Evolutionary conservation across 1,140 invertebrate species (phyloP).

Genomic region (Lepidurus packardi): DNA sequence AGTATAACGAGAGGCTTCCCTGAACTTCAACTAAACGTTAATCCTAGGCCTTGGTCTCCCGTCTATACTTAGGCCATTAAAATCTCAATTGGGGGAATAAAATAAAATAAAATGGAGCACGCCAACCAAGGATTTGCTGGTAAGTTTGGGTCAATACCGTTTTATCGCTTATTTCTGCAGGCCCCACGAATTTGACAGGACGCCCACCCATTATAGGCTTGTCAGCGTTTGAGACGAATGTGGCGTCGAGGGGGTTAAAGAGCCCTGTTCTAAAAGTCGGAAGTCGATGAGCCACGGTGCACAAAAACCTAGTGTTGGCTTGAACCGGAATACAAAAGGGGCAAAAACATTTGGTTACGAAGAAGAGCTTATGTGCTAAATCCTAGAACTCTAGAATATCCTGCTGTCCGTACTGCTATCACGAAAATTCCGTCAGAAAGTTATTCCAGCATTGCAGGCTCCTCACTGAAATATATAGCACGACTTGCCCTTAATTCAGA

Average conservation of each 20-base stretch:
- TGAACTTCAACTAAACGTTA: too few species aligned
- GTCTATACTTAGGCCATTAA: not conserved
- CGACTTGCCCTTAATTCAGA: too few species aligned
- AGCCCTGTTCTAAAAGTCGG: constrained; percentile 9
- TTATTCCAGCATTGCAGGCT: too few species aligned
- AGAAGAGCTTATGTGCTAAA: too few species aligned
- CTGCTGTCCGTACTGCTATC: too few species aligned
- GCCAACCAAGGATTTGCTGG: not conserved
- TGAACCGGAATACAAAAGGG: too few species aligned
- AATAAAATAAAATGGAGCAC: not conserved
- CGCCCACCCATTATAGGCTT: constrained; percentile 17
- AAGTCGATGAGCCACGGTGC: not conserved
- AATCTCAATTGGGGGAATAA: not conserved
- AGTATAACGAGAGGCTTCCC: too few species aligned
- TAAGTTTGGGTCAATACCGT: not conserved
- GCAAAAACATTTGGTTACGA: too few species aligned
- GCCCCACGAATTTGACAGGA: not conserved
- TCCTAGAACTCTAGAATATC: too few species aligned
- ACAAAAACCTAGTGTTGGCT: not conserved
- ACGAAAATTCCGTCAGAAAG: too few species aligned
- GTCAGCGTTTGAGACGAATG: constrained; percentile 18
- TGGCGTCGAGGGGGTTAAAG: constrained; percentile 14
- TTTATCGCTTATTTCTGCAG: not conserved
- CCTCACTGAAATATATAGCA: too few species aligned
- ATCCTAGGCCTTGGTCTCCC: not conserved